Conservation (phyloP, 2,113 vertebrate genomes). For the Vireo altiloquus region DNA sequence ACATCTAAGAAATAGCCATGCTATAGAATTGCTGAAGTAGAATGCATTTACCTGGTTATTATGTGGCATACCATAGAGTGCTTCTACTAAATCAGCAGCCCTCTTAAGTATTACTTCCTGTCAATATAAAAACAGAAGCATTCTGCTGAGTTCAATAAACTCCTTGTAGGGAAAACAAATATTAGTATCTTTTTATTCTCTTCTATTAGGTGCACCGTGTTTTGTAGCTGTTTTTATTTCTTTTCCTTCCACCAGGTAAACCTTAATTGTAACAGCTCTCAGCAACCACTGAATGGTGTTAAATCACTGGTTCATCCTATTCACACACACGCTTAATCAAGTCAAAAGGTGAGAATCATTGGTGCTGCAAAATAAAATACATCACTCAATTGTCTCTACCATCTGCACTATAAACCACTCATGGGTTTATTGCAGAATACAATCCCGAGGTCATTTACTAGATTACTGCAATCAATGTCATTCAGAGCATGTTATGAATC, state of each 20-base stretch:
- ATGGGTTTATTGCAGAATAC: slow-evolving; percentile 73
- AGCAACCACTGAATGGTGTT: slow-evolving; percentile 39
- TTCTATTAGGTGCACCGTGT: background rate
- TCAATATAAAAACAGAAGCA: slow-evolving; percentile 63
- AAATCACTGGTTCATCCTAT: slow-evolving; percentile 68
- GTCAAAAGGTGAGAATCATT: slow-evolving; percentile 75
- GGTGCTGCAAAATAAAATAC: slow-evolving; percentile 71
- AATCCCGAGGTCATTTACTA: slow-evolving; percentile 72
- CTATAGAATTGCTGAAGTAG: background rate
- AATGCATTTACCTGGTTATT: slow-evolving; percentile 87
- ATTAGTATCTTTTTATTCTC: background rate
- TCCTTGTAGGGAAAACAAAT: background rate
- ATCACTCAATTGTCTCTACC: slow-evolving; percentile 65
- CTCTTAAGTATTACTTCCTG: slow-evolving; percentile 96
- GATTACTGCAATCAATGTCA: slow-evolving; percentile 75
- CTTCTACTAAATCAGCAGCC: slow-evolving; percentile 92
- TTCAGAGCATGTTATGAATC: slow-evolving; percentile 70
- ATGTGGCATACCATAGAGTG: slow-evolving; percentile 93
- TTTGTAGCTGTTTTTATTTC: background rate
- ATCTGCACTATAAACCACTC: slow-evolving; percentile 64
- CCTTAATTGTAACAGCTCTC: slow-evolving; percentile 34
- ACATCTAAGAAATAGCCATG: background rate
- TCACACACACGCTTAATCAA: slow-evolving; percentile 68
- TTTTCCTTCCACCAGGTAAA: background rate
- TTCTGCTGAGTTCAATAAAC: slow-evolving; percentile 37